phyloP scores from a whole-genome alignment of 2,113 vertebrate species.

The Mystacornis crossleyi region DNA sequence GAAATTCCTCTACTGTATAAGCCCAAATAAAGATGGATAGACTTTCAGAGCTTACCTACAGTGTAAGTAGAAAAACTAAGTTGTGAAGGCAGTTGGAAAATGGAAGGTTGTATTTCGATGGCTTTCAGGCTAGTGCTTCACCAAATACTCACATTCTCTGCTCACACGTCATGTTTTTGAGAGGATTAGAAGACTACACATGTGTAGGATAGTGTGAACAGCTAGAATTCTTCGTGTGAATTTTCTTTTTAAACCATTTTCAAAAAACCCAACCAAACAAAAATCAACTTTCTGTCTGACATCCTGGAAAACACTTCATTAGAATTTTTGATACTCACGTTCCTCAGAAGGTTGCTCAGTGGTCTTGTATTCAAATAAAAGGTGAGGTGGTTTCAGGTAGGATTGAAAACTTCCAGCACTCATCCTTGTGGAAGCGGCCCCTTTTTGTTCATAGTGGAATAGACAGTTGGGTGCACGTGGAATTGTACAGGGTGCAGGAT shows the following conservation, averaged over 20 bases:
- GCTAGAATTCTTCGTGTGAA: neutral
- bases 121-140: neutral
- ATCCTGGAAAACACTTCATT: neutral
- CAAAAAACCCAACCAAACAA: neutral
- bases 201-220: neutral
- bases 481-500: neutral
- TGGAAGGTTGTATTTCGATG: neutral
- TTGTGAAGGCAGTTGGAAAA: neutral
- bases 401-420: neutral
- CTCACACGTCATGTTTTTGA: neutral
- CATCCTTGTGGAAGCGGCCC: neutral
- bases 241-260: neutral
- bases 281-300: neutral
- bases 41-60: neutral
- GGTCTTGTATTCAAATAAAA: neutral
- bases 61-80: neutral
- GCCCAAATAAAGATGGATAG: neutral
- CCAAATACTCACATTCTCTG: neutral
- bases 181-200: neutral
- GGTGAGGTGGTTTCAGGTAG: neutral
- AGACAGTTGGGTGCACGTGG: fast-evolving
- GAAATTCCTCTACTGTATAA: neutral
- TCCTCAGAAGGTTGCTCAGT: neutral
- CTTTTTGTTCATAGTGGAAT: neutral
- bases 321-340: neutral